Evolutionary conservation across 2,113 vertebrate species (phyloP).

Genomic region (Elaphurus davidianus): DNA sequence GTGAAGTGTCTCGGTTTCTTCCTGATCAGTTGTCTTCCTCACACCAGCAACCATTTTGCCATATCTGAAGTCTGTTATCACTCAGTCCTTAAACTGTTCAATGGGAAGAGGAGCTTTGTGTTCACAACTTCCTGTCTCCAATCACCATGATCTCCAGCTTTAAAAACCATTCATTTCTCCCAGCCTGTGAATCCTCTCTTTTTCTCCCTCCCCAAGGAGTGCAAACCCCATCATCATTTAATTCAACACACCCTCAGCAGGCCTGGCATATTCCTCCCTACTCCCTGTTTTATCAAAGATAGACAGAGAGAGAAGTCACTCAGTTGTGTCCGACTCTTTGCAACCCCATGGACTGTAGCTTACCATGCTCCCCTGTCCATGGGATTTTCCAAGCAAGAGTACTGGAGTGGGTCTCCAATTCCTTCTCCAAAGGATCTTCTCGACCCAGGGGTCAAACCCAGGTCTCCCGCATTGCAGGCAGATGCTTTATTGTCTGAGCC

Average conservation of each 20-base stretch:
- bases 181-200: background rate
- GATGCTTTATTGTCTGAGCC: background rate
- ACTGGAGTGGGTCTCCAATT: background rate
- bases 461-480: background rate
- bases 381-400: background rate
- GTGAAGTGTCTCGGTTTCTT: background rate
- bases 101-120: background rate
- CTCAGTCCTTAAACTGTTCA: background rate
- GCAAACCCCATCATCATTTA: background rate
- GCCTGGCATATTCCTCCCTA: background rate
- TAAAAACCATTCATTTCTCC: background rate
- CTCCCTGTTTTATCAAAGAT: background rate
- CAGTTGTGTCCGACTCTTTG: fast-evolving
- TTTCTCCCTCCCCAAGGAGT: background rate
- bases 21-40: background rate
- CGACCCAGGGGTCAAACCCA: background rate
- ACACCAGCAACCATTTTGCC: background rate
- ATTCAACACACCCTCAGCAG: background rate
- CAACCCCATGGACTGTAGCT: background rate
- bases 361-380: background rate
- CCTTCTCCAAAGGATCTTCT: background rate
- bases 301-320: background rate
- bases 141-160: background rate
- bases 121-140: background rate
- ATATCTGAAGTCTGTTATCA: background rate